Conservation (phyloP, 2,888 invertebrate species). For the Notodonta dromedarius region DNA sequence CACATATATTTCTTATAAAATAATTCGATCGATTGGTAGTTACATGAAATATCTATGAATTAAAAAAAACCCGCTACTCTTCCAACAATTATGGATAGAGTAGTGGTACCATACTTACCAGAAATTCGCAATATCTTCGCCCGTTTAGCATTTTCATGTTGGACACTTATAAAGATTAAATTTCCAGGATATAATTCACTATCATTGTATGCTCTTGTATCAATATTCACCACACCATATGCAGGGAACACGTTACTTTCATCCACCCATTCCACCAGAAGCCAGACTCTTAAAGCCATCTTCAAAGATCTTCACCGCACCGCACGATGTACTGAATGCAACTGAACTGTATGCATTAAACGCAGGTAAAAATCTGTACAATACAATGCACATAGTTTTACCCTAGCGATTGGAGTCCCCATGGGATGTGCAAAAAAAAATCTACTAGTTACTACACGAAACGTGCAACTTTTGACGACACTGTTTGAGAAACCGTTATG, state of each 20-base stretch:
- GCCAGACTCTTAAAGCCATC: slow-evolving; percentile 59
- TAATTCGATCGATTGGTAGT: no score
- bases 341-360: slow-evolving; percentile 23
- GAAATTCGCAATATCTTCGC: slow-evolving; percentile 60
- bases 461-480: slow-evolving; percentile 1
- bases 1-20: no score
- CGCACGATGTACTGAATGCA: slow-evolving; percentile 26
- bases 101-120: slow-evolving; percentile 38
- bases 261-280: slow-evolving; percentile 67
- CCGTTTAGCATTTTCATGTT: slow-evolving; percentile 43
- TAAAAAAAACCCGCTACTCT: background rate
- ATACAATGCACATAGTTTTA: slow-evolving; percentile 30
- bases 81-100: background rate
- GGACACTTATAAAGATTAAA: slow-evolving; percentile 46
- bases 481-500: background rate
- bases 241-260: slow-evolving; percentile 52
- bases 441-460: slow-evolving; percentile 27
- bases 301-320: slow-evolving; percentile 20
- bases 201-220: slow-evolving; percentile 42
- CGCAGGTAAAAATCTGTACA: slow-evolving; percentile 45
- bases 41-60: no score
- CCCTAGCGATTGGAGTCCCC: slow-evolving; percentile 38
- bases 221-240: slow-evolving; percentile 56
- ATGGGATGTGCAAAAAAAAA: slow-evolving; percentile 30
- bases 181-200: slow-evolving; percentile 52